A percentile compares a stretch with the other conserved stretches of the same genome.
phyloP scores from a whole-genome alignment of 2,888 invertebrate genomes.

The Eupithecia inturbata region DNA sequence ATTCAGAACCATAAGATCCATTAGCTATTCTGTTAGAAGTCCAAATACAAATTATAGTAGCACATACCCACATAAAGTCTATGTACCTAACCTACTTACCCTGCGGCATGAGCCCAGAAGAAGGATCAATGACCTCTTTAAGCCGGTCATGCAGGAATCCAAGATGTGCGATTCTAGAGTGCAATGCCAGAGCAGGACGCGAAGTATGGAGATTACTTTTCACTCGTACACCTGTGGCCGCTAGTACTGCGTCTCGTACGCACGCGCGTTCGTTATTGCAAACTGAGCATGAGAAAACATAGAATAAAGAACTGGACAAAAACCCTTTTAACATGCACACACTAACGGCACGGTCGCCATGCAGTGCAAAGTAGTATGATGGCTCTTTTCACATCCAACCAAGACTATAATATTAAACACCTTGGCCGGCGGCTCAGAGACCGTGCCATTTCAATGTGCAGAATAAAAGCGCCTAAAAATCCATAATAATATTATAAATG shows the following conservation, averaged over 20 bases:
- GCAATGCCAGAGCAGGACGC: slow-evolving; percentile 85
- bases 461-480: neutral
- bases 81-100: no score
- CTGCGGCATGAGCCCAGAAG: slow-evolving; percentile 86
- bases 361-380: no score
- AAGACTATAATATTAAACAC: no score
- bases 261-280: slow-evolving; percentile 61
- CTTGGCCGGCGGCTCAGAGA: neutral
- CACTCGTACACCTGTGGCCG: slow-evolving; percentile 95
- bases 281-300: slow-evolving; percentile 41
- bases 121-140: slow-evolving; percentile 90
- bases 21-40: no score
- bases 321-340: no score
- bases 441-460: neutral
- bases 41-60: no score
- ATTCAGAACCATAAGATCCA: no score
- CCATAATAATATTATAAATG: no score
- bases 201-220: slow-evolving; percentile 79
- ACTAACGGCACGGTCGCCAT: no score
- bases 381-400: no score
- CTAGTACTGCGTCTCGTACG: slow-evolving; percentile 91
- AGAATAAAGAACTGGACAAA: neutral
- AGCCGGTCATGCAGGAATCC: slow-evolving; percentile 94
- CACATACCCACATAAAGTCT: no score
- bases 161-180: slow-evolving; percentile 91